Percentiles rank a stretch among this genome's conserved stretches.
Evolutionary conservation across 2,797 vertebrate species (phyloP).

Genomic region (Hoplostethus mediterraneus): DNA sequence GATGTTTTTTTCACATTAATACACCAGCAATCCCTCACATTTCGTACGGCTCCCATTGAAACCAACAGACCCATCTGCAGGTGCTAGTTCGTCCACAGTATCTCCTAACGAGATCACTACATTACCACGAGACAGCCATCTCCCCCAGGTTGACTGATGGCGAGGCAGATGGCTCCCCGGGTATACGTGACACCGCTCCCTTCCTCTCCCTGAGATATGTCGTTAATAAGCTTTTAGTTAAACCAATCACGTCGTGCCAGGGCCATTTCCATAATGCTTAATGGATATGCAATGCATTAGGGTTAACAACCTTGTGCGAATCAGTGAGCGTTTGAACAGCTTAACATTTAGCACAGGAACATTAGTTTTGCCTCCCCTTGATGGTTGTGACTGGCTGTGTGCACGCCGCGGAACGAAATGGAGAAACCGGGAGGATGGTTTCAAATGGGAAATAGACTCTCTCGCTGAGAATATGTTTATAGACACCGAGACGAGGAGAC

Average conservation of each 20-base stretch:
- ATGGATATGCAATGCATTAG: slow-evolving; percentile 77
- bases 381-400: slow-evolving; percentile 43
- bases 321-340: slow-evolving; percentile 66
- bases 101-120: slow-evolving; percentile 66
- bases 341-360: slow-evolving; percentile 73
- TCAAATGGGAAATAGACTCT: slow-evolving; percentile 51
- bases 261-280: slow-evolving; percentile 77
- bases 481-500: slow-evolving; percentile 33
- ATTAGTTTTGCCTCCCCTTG: slow-evolving; percentile 65
- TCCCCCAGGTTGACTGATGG: slow-evolving; percentile 64
- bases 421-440: slow-evolving; percentile 43
- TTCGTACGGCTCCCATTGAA: slow-evolving; percentile 47
- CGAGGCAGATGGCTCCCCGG: slow-evolving; percentile 62
- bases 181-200: slow-evolving; percentile 57
- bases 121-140: slow-evolving; percentile 66
- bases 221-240: slow-evolving; percentile 82
- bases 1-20: slow-evolving; percentile 40
- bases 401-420: slow-evolving; percentile 49
- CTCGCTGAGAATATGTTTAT: slow-evolving; percentile 47
- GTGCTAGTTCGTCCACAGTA: slow-evolving; percentile 45
- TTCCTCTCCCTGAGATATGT: slow-evolving; percentile 50
- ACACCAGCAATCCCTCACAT: slow-evolving; percentile 36
- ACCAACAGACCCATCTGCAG: slow-evolving; percentile 60
- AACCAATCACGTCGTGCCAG: slow-evolving; percentile 73
- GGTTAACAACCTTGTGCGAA: slow-evolving; percentile 77